A percentile compares a stretch with the other conserved stretches of the same genome.
These are phyloP conservation scores for Mnemiopsis leidyi DNA, from an alignment of 37 sponge, comb jelly and placozoan genomes.

Conservation along the genomic window DNA sequence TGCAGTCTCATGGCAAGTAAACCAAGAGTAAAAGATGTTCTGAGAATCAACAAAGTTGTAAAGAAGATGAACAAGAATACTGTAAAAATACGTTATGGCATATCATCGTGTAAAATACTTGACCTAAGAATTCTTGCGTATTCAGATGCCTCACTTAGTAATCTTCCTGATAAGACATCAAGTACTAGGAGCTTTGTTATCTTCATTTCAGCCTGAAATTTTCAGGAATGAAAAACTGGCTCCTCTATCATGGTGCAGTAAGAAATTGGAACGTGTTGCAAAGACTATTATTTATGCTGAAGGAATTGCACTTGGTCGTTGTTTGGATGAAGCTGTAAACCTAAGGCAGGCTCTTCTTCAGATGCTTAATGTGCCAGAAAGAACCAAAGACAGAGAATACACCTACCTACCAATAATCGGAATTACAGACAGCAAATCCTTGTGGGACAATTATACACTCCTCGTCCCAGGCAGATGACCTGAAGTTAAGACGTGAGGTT, in stretches of 20 bases:
- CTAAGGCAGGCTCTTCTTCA: not conserved
- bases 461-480: not conserved
- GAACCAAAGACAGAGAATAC: not conserved
- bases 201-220: not conserved
- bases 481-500: not conserved
- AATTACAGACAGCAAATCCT: not conserved
- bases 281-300: too few relatives aligned
- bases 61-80: not conserved
- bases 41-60: too few relatives aligned
- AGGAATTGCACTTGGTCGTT: not conserved
- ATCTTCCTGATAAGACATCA: constrained; percentile 10
- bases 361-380: not conserved
- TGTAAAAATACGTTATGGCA: not conserved
- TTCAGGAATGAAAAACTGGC: not conserved
- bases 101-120: not conserved
- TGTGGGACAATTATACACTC: not conserved
- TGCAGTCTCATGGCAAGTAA: not conserved
- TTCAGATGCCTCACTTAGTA: constrained; percentile 10
- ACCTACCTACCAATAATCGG: not conserved
- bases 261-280: not conserved
- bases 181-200: not conserved
- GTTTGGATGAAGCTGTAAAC: not conserved
- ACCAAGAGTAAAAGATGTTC: not conserved
- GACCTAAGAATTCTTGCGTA: not conserved
- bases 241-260: constrained; percentile 38